Evolutionary conservation across 2,888 invertebrate species (phyloP).

Genomic region (Lithosia quadra): DNA sequence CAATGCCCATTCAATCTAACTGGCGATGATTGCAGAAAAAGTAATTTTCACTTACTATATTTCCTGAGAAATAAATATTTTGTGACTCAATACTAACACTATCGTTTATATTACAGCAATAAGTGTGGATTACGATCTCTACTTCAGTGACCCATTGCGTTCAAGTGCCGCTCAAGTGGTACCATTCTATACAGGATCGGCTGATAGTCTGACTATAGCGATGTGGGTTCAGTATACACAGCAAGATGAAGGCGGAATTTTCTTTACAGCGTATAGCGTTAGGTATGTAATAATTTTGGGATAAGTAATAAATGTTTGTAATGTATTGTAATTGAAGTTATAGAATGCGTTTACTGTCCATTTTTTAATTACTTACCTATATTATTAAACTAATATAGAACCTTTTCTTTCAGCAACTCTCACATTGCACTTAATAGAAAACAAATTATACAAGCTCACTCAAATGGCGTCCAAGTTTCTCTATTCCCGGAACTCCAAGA

Average conservation of each 20-base stretch:
- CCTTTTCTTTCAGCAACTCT: slow-evolving; percentile 87
- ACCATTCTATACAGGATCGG: slow-evolving; percentile 93
- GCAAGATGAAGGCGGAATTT: slow-evolving; percentile 96
- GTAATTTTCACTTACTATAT: slow-evolving; percentile 82
- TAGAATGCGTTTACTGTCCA: neutral
- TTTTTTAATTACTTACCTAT: neutral
- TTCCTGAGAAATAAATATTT: slow-evolving; percentile 11
- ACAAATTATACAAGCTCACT: slow-evolving; percentile 96
- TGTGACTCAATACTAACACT: slow-evolving; percentile 17
- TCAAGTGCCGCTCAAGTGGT: slow-evolving; percentile 97
- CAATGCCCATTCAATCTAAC: slow-evolving; percentile 99
- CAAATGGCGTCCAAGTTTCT: slow-evolving; percentile 96
- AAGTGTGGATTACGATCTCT: slow-evolving; percentile 98
- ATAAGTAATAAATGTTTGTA: neutral
- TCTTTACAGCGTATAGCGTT: slow-evolving; percentile 97
- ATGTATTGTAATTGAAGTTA: neutral
- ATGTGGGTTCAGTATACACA: slow-evolving; percentile 99
- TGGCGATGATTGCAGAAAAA: slow-evolving; percentile 98
- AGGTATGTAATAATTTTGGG: slow-evolving; percentile 80
- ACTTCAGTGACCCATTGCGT: slow-evolving; percentile 96
- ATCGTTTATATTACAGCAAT: slow-evolving; percentile 89
- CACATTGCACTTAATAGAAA: slow-evolving; percentile 92
- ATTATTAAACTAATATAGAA: neutral
- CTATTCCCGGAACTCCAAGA: slow-evolving; percentile 95
- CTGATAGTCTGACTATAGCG: slow-evolving; percentile 94